Base-by-base conservation (phyloP, 2,888 invertebrate species). In the Temnothorax rugatulus region DNA sequence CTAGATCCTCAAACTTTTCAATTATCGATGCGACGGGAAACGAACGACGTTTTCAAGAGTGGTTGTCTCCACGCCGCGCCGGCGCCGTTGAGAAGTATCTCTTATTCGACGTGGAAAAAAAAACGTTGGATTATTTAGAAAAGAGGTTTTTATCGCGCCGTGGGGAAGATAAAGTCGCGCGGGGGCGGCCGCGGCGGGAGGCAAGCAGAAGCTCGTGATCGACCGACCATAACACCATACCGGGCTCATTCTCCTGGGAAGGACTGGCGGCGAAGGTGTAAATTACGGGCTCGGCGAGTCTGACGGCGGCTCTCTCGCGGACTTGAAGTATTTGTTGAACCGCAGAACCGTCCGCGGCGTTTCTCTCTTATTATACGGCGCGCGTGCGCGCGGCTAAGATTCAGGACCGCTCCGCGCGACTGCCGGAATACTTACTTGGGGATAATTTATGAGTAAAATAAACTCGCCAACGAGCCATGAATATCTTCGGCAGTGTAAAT, bases 61-160 rank as follows among this genome's bases (percentile, higher is more conserved):
- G 29, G 9, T 52, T 25, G 15, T 52, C 59, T 44, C 4, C 18
- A 9, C 25, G 15, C 15, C 34, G 44, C 5, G 29, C n/a, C n/a
- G n/a, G n/a, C n/a, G 29, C 29, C n/a, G 25, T 2, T 11, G 18
- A 18, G 50, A 2, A 29, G 29, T 15, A 15, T 59, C 71, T 59
- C 71, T 71, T 66, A 38, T 29, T 64, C 61, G 34, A 47, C 50
- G 66, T 66, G 82, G 3, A 0, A 29, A 29, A 47, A 47, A 74
- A 82, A 84, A 73, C 47, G 74, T 52, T 82, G 50, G 82, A 84
- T 84, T 84, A 84, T 84, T 84, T 84, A 84, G 66, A 52, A 66
- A 75, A 75, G 61, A 68, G 75, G 82, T 69, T 84, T 75, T 82
- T 84, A 84, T 84, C 84, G 84, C n/a, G 59, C 75, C 81, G 18